These are phyloP conservation scores for Leptogaster cylindrica DNA, from an alignment of 2,888 invertebrate species.

Conservation along the genomic window DNA sequence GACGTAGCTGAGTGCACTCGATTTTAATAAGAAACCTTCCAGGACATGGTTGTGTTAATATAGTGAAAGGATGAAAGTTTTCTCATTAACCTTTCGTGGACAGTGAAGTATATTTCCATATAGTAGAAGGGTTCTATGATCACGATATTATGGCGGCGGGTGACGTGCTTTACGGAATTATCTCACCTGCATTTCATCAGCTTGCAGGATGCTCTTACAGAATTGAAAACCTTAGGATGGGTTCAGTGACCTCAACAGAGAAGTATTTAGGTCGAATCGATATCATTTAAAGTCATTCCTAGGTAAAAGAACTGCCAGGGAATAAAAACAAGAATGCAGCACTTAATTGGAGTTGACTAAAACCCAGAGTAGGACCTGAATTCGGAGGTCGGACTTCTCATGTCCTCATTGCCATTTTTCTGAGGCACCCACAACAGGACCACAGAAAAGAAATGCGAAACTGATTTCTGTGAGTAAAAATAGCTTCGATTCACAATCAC, in stretches of 20 bases:
- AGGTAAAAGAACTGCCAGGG: no score
- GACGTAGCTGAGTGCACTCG: slow-evolving; percentile 38
- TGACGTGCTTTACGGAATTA: slow-evolving; percentile 10
- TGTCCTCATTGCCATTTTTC: no score
- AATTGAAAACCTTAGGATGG: slow-evolving; percentile 10
- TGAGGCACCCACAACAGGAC: no score
- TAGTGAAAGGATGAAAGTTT: slow-evolving; percentile 57
- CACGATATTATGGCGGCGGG: not conserved
- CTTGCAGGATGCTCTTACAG: not conserved
- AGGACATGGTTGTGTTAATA: slow-evolving; percentile 30
- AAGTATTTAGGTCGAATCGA: no score
- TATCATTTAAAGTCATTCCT: no score
- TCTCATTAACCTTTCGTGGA: slow-evolving; percentile 56
- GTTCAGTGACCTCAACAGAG: not conserved
- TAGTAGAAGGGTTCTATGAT: not conserved
- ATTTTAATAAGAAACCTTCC: slow-evolving; percentile 42
- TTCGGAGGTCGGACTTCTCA: no score
- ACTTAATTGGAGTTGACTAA: no score
- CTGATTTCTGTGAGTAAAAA: no score
- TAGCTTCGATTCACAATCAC: no score
- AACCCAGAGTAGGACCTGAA: no score
- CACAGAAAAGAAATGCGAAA: no score
- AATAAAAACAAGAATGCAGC: no score
- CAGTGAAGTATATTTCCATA: slow-evolving; percentile 8
- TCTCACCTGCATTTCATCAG: slow-evolving; percentile 13